phyloP scores from a whole-genome alignment of 1,140 invertebrate genomes.

The Steinernema khuongi region DNA sequence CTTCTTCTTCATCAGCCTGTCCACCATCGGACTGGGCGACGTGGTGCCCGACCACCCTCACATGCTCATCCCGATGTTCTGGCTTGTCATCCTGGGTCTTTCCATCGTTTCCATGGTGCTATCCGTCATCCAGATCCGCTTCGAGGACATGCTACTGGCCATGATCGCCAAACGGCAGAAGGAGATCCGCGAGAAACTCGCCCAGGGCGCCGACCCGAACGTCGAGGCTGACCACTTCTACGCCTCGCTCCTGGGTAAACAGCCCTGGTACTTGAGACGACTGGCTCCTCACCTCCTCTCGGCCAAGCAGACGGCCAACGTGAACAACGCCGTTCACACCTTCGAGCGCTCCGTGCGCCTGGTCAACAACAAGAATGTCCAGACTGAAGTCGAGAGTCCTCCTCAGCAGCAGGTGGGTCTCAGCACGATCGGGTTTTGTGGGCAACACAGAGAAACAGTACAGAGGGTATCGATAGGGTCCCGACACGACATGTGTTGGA shows the following conservation, averaged over 20 bases:
- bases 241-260: conserved; percentile 35
- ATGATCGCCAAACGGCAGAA: conserved; percentile 52
- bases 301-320: conserved; percentile 47
- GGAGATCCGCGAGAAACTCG: conserved; percentile 12
- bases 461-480: no score
- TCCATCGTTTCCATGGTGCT: conserved; percentile 58
- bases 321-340: conserved; percentile 42
- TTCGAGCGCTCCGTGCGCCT: conserved; percentile 42
- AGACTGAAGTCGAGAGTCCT: conserved; percentile 41
- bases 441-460: no score
- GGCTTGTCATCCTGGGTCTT: conserved; percentile 56
- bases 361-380: conserved; percentile 50
- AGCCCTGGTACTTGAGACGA: conserved; percentile 48
- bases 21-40: conserved; percentile 70
- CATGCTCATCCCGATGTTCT: conserved; percentile 55
- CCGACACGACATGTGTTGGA: no score
- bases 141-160: conserved; percentile 57
- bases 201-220: background rate
- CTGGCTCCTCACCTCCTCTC: conserved; percentile 48
- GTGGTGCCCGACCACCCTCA: conserved; percentile 56
- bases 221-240: conserved; percentile 17
- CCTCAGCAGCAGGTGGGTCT: background rate
- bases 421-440: no score
- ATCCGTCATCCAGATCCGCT: conserved; percentile 56
- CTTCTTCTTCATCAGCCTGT: conserved; percentile 88